Conservation (phyloP, 64 coral and sea anemone genomes). For the Catalaphyllia jardinei region DNA sequence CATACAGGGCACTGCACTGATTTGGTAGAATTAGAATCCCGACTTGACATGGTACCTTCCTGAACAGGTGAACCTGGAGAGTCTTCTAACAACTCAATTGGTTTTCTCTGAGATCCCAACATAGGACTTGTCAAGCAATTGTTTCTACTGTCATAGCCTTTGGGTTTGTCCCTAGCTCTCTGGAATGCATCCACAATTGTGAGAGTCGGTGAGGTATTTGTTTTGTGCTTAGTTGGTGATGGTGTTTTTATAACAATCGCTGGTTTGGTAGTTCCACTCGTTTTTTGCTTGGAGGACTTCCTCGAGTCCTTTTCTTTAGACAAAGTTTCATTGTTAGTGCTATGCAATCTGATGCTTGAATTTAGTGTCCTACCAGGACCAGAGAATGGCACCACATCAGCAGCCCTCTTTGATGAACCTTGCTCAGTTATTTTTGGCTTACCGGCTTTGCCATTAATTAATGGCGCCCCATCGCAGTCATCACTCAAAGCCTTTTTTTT, state of each 20-base stretch:
- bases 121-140: not conserved
- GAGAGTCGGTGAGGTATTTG: not conserved
- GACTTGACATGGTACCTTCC: not conserved
- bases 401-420: slow-evolving; percentile 6
- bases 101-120: slow-evolving; percentile 53
- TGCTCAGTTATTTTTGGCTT: slow-evolving; percentile 4
- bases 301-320: not conserved
- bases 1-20: slow-evolving; percentile 77
- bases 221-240: slow-evolving; percentile 24
- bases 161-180: slow-evolving; percentile 23
- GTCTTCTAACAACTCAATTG: slow-evolving; percentile 48
- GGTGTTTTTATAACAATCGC: slow-evolving; percentile 16
- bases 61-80: not conserved
- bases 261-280: not conserved
- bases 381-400: slow-evolving; percentile 54
- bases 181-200: slow-evolving; percentile 89
- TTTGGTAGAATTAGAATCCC: slow-evolving; percentile 33
- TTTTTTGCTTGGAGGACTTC: not conserved
- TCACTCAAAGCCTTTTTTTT: slow-evolving; percentile 33
- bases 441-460: not conserved
- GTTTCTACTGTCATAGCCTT: not conserved
- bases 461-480: slow-evolving; percentile 20
- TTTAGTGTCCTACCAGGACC: slow-evolving; percentile 54
- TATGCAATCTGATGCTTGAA: slow-evolving; percentile 17
- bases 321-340: not conserved